Percentiles rank a stretch among this genome's conserved stretches.
Evolutionary conservation across 2,797 vertebrate genomes (phyloP).

Genomic region (Benthosema pterotum): DNA sequence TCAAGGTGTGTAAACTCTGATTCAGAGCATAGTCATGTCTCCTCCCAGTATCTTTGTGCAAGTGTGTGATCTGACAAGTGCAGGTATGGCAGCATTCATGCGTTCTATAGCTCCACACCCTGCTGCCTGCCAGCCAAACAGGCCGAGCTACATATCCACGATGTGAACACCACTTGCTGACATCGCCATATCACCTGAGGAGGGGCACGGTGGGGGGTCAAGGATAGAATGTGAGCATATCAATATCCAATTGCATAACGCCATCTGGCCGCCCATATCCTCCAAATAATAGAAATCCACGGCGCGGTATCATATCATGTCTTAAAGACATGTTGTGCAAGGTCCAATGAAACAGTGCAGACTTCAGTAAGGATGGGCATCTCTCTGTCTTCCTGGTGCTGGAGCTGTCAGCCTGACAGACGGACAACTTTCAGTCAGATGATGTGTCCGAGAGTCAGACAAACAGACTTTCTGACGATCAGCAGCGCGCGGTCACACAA

Average conservation of each 20-base stretch:
- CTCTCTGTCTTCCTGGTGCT: constrained; percentile 27
- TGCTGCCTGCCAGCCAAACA: constrained; percentile 6
- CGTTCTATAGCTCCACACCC: not conserved
- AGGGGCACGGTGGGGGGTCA: not conserved
- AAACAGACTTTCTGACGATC: constrained; percentile 3
- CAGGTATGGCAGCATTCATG: not conserved
- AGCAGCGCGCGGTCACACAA: not conserved
- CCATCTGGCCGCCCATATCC: too few relatives aligned
- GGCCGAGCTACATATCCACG: constrained; percentile 14
- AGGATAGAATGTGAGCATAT: not conserved
- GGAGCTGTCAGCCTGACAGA: constrained; percentile 34
- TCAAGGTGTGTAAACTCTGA: too few relatives aligned
- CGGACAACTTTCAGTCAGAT: constrained; percentile 54
- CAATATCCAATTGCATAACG: too few relatives aligned
- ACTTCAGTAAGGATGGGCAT: constrained; percentile 41
- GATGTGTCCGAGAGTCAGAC: constrained; percentile 19
- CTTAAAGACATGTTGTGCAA: not conserved
- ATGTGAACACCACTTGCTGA: not conserved
- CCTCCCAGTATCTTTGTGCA: not conserved
- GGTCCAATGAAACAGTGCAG: not conserved
- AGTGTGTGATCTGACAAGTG: not conserved
- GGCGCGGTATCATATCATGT: not conserved
- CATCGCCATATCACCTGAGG: not conserved
- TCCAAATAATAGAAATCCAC: too few relatives aligned
- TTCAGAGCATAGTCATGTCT: too few relatives aligned